phyloP scores from a whole-genome alignment of 2,888 invertebrate genomes.

The Drepanosiphum platanoidis region DNA sequence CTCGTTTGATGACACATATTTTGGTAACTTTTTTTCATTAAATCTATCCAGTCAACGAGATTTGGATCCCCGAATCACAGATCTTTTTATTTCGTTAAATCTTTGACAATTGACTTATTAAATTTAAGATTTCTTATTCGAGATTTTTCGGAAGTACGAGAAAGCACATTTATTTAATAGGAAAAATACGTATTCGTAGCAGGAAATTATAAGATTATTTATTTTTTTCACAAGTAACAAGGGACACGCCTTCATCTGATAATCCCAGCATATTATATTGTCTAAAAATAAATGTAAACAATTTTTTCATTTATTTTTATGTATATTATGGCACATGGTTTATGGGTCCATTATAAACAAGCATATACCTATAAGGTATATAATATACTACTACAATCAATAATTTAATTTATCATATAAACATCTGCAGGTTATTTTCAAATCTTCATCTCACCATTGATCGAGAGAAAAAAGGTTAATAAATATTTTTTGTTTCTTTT shows the following conservation, averaged over 20 bases:
- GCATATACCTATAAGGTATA: background rate
- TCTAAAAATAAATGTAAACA: constrained; percentile 22
- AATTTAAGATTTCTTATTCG: constrained; percentile 23
- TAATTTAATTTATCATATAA: constrained; percentile 1
- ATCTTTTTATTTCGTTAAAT: constrained; percentile 3
- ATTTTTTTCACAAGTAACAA: constrained; percentile 18
- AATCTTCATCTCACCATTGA: constrained; percentile 16
- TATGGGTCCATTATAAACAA: constrained; percentile 30
- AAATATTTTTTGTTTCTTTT: no score
- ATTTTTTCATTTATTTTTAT: constrained; percentile 24
- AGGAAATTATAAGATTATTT: constrained; percentile 32
- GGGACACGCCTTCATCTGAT: constrained; percentile 39
- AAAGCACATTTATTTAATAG: background rate
- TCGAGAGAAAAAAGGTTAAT: background rate
- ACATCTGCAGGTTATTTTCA: background rate
- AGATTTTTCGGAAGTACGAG: constrained; percentile 8
- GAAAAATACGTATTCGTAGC: constrained; percentile 7
- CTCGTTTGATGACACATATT: no score
- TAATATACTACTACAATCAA: constrained; percentile 1
- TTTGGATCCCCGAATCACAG: background rate
- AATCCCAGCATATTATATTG: constrained; percentile 6
- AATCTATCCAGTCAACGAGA: background rate
- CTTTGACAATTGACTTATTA: constrained; percentile 7
- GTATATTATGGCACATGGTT: background rate
- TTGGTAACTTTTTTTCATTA: no score